Base-by-base conservation (phyloP, 2,888 invertebrate genomes). In the Biston betularia region DNA sequence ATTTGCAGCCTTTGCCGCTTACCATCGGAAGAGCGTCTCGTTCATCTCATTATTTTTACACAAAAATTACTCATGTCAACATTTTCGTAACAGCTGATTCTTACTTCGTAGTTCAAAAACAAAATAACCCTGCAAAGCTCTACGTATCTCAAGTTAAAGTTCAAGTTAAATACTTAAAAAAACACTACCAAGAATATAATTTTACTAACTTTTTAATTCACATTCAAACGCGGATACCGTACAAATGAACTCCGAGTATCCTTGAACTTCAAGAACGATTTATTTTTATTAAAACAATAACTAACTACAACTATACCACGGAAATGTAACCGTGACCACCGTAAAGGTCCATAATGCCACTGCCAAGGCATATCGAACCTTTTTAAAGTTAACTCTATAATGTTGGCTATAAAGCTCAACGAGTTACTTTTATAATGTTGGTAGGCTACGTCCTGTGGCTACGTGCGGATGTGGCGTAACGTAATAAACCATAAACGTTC, bases 381-480 rank as follows among this genome's bases (percentile, higher is more conserved):
- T 57, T 68, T 58, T 1, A 74, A 66, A 63, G 56, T 69, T 58
- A n/a, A 35, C 65, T 58, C 12, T 74, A 69, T 69, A 10, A 34
- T 44, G 35, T 54, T 62, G 35, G 40, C 0, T 0, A 53, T 45
- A 69, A 52, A 53, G 54, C 45, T 15, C 45, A 24, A 33, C 12
- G 15, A 46, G 61, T 50, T 45, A 24, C 64, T 45, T 57, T 65
- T 57, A 15, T 50, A 59, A 62, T 61, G 74, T 70, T 70, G 72
- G 78, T 70, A 75, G 54, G 24, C 69, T 68, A 83, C 85, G 87
- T 92, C 92, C 92, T 90, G 91, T 83, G 84, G 86, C 77, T 50
- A 64, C 78, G 83, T 83, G 81, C 90, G 92, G 92, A 92, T 92
- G 91, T 85, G 90, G 89, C 80, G 77, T 77, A 76, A 63, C 69